Percentiles rank a stretch among this genome's conserved stretches.
Evolutionary conservation across 2,888 invertebrate genomes (phyloP).

Genomic region (Polyommatus icarus): DNA sequence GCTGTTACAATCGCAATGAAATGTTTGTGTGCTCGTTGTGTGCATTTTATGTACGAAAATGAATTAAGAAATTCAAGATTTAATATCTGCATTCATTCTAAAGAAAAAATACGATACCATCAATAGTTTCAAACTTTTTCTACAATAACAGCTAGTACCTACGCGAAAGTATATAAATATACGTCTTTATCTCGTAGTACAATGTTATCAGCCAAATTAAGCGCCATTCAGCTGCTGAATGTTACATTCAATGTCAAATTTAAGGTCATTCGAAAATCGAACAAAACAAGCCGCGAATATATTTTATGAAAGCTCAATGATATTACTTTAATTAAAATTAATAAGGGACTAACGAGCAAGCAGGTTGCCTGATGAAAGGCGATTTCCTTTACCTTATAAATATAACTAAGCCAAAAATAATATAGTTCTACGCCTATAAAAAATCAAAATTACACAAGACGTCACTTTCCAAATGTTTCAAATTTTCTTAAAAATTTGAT

Average conservation of each 20-base stretch:
- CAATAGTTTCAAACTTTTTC: neutral
- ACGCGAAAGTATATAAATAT: neutral
- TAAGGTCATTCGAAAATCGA: conserved; percentile 64
- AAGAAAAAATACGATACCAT: neutral
- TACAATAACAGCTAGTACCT: neutral
- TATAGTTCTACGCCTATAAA: no score
- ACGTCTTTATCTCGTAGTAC: no score
- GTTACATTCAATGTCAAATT: conserved; percentile 68
- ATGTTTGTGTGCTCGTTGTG: neutral
- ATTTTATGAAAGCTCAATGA: neutral
- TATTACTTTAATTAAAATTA: no score
- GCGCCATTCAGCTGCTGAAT: conserved; percentile 48
- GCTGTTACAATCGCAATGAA: conserved; percentile 15
- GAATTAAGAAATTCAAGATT: neutral
- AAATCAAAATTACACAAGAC: no score
- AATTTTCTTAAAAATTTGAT: no score
- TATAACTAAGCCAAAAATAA: no score
- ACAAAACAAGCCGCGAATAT: conserved; percentile 37
- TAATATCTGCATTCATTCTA: neutral
- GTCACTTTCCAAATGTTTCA: no score
- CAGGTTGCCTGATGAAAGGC: no score
- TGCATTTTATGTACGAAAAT: neutral
- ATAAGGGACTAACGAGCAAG: no score
- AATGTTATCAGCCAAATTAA: conserved; percentile 44
- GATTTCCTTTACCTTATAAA: no score